These are phyloP conservation scores for Antrozous pallidus DNA, from an alignment of 2,797 vertebrate species.

Conservation along the genomic window DNA sequence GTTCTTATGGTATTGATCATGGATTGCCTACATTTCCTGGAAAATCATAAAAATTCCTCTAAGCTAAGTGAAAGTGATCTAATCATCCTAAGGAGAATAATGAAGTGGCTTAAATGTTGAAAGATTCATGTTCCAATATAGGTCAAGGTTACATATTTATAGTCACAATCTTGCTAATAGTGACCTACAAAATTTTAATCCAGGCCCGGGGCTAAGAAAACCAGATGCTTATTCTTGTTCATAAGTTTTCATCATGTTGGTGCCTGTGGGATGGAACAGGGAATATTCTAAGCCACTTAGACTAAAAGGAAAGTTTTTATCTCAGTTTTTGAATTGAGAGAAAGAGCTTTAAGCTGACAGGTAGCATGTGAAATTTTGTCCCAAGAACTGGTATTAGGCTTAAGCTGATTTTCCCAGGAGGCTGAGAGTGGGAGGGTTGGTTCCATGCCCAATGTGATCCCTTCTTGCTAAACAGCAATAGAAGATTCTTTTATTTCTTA, in stretches of 20 bases:
- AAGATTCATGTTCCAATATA: conserved; percentile 6
- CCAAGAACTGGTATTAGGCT: neutral
- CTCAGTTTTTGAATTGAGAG: conserved; percentile 49
- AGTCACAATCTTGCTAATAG: neutral
- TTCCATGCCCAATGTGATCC: neutral
- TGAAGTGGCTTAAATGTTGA: conserved; percentile 36
- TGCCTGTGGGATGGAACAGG: neutral
- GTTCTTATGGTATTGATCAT: neutral
- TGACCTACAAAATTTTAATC: conserved; percentile 16
- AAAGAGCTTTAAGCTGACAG: conserved; percentile 56
- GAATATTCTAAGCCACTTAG: conserved; percentile 16
- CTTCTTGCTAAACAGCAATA: neutral
- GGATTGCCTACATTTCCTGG: neutral
- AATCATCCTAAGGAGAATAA: conserved; percentile 37
- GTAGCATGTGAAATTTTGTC: conserved; percentile 21
- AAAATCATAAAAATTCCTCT: conserved; percentile 35
- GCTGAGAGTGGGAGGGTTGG: neutral
- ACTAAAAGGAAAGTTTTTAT: conserved; percentile 59
- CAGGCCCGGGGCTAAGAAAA: neutral
- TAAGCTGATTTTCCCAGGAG: neutral
- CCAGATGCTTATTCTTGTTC: neutral
- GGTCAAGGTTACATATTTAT: conserved; percentile 31
- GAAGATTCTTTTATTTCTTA: conserved; percentile 30
- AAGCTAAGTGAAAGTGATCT: conserved; percentile 13
- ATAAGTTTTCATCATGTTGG: neutral